Conservation (phyloP, 92 coral and sea anemone species). For the Zoanthus sansibaricus region DNA sequence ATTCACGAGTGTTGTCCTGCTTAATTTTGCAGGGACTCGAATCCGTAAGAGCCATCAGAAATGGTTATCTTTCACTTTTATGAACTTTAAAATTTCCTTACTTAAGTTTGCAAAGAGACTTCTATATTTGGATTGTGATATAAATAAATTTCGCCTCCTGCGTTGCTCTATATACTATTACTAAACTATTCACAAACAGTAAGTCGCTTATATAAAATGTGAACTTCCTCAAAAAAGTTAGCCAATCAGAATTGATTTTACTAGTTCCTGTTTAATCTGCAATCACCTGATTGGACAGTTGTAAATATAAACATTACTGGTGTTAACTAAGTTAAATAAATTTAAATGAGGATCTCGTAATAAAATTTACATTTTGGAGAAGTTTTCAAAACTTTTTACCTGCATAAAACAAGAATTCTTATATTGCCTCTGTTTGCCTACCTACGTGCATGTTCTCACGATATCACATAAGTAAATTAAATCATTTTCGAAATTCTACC, state of each 20-base stretch:
- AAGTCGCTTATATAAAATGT: background rate
- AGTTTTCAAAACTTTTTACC: too few relatives aligned
- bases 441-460: too few relatives aligned
- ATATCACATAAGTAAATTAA: too few relatives aligned
- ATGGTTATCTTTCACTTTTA: background rate
- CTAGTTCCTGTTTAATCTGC: conserved; percentile 14
- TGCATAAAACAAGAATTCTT: too few relatives aligned
- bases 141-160: background rate
- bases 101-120: background rate
- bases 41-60: conserved; percentile 47
- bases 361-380: too few relatives aligned
- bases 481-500: too few relatives aligned
- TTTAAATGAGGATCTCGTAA: background rate
- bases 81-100: background rate
- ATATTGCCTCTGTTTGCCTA: too few relatives aligned
- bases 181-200: background rate
- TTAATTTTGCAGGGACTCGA: conserved; percentile 23
- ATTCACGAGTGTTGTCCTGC: conserved; percentile 44
- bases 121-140: background rate
- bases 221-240: background rate
- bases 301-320: conserved; percentile 43
- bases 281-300: conserved; percentile 10
- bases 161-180: background rate
- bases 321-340: conserved; percentile 13
- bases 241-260: conserved; percentile 21